Base-by-base conservation (phyloP, 1,140 invertebrate species). In the Macrosteles quadrilineatus region DNA sequence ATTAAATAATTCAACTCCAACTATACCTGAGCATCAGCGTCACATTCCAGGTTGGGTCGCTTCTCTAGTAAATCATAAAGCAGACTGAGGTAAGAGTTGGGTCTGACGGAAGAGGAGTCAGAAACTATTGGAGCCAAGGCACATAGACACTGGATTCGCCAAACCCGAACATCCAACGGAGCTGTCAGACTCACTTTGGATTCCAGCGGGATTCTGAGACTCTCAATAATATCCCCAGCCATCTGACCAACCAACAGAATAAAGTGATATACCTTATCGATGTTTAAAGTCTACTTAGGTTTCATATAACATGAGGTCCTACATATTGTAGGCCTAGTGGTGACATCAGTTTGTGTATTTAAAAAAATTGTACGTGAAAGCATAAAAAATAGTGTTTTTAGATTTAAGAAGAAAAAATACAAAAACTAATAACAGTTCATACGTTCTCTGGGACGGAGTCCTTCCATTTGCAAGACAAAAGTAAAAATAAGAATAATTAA, bases 1-100 rank as follows among this genome's bases (percentile, higher is more conserved):
- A n/a, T n/a, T n/a, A n/a, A n/a, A n/a, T n/a, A n/a, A n/a, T n/a
- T n/a, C n/a, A n/a, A n/a, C n/a, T n/a, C n/a, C n/a, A n/a, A 14
- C 4, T 36, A 19, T 25, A 59, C 55, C 55, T 59, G 55, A 59
- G 55, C 55, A 59, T 59, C 55, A 30, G 23, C 55, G 27, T 59
- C 55, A 59, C 55, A 59, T 9, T 59, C 25, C 9, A 59, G 2
- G 25, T 6, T 25, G 23, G 55, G 55, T 6, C 55, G 6, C 2
- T 59, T 14, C n/a, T 59, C 14, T 23, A 59, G 25, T 25, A 59
- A 25, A 11, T 25, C 6, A 4, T 25, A 29, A 6, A 59, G 55
- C 3, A 12, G 27, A 9, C 23, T 59, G 25, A 59, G 25, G 55
- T 27, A 59, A 11, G 3, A 6, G n/a, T n/a, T n/a, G n/a, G 55